A percentile compares a stretch with the other conserved stretches of the same genome.
phyloP scores from a whole-genome alignment of 2,888 invertebrate species.

The Tachystola acroxantha region DNA sequence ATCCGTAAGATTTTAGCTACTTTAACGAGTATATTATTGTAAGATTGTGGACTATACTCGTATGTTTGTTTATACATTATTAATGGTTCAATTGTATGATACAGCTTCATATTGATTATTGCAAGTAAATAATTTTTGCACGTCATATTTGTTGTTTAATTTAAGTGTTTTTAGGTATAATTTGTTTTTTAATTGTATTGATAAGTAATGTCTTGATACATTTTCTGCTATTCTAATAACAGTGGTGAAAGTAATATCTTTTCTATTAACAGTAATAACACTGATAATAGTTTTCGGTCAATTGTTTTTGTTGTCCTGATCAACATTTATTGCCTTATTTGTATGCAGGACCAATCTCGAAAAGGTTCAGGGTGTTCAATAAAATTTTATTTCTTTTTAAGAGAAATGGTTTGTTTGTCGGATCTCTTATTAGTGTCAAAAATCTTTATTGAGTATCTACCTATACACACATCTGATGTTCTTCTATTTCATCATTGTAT shows the following conservation, averaged over 20 bases:
- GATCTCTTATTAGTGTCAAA: conserved; percentile 12
- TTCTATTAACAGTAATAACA: conserved; percentile 44
- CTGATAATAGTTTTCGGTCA: conserved; percentile 54
- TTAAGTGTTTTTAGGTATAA: too few relatives aligned
- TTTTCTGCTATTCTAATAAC: too few relatives aligned
- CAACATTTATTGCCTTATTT: conserved; percentile 68
- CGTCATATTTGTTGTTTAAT: too few relatives aligned
- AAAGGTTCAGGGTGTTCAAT: conserved; percentile 55
- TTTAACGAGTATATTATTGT: conserved; percentile 35
- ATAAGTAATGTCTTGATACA: too few relatives aligned
- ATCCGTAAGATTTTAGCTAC: conserved; percentile 49
- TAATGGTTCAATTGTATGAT: too few relatives aligned
- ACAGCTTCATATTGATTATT: too few relatives aligned
- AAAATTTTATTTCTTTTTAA: conserved; percentile 57
- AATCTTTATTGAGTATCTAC: conserved; percentile 7
- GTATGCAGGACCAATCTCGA: conserved; percentile 63
- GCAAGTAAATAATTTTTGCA: too few relatives aligned
- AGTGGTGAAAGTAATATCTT: conserved; percentile 2
- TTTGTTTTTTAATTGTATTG: too few relatives aligned
- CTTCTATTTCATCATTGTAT: too few relatives aligned
- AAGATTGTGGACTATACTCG: conserved; percentile 8
- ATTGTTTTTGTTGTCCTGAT: conserved; percentile 64
- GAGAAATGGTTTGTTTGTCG: conserved; percentile 33
- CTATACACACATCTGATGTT: too few relatives aligned
- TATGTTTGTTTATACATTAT: too few relatives aligned